phyloP scores from a whole-genome alignment of 1,140 invertebrate species.

The Ceratina australensis region DNA sequence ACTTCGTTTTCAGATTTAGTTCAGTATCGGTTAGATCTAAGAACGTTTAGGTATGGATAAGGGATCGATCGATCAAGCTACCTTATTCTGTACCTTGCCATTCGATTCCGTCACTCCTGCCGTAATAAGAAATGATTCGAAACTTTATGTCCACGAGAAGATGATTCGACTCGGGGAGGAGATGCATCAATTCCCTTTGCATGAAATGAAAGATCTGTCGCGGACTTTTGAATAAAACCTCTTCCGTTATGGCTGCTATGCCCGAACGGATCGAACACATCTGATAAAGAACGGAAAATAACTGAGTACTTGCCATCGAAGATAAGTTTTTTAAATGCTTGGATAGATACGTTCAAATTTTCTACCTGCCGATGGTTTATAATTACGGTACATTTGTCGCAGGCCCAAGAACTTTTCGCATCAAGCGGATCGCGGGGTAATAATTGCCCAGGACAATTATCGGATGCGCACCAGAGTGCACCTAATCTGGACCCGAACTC shows the following conservation, averaged over 20 bases:
- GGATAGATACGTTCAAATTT: neutral
- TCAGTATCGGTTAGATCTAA: constrained; percentile 70
- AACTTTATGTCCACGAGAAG: constrained; percentile 68
- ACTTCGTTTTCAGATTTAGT: constrained; percentile 65
- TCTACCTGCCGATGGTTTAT: constrained; percentile 67
- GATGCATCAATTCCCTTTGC: constrained; percentile 54
- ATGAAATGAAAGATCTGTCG: constrained; percentile 62
- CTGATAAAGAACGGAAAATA: constrained; percentile 50
- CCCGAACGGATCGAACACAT: constrained; percentile 65
- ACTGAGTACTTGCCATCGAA: neutral
- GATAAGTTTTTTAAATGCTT: neutral
- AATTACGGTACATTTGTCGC: constrained; percentile 56
- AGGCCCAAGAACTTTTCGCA: constrained; percentile 62
- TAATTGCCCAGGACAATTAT: constrained; percentile 62
- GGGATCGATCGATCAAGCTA: no score
- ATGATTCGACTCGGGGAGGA: constrained; percentile 67
- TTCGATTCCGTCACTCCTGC: constrained; percentile 54
- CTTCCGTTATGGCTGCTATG: constrained; percentile 55
- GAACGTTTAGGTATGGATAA: neutral
- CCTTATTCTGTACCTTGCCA: constrained; percentile 66
- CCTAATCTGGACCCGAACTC: constrained; percentile 69
- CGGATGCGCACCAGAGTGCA: constrained; percentile 67
- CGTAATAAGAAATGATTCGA: constrained; percentile 69
- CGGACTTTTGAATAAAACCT: constrained; percentile 55
- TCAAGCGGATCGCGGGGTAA: constrained; percentile 62